Evolutionary conservation across 64 coral and sea anemone species (phyloP).

Genomic region (Cladopsammia gracilis): DNA sequence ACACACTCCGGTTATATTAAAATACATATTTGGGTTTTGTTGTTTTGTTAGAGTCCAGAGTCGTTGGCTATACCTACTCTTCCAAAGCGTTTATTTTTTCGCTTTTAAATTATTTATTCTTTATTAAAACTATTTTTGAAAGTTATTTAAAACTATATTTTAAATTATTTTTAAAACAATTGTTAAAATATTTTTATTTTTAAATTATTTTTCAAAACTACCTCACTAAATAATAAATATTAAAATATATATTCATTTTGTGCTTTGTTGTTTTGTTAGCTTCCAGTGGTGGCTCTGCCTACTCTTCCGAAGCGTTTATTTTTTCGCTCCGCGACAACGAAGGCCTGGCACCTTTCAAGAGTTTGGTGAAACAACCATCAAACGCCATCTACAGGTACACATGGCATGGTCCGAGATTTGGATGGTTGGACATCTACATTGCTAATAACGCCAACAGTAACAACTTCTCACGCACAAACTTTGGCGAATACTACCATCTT

Average conservation of each 20-base stretch:
- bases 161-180: too few relatives aligned
- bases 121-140: too few relatives aligned
- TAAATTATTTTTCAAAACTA: too few relatives aligned
- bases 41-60: too few relatives aligned
- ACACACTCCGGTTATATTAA: too few relatives aligned
- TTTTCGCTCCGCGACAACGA: neutral
- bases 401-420: neutral
- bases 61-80: neutral
- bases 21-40: too few relatives aligned
- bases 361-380: neutral
- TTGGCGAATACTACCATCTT: neutral
- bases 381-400: neutral
- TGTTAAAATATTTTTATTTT: too few relatives aligned
- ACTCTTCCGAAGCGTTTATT: neutral
- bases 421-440: neutral
- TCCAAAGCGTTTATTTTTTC: neutral
- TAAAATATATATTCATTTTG: too few relatives aligned
- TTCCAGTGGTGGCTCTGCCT: neutral
- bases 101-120: too few relatives aligned
- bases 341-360: neutral
- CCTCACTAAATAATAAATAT: too few relatives aligned
- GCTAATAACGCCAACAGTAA: neutral
- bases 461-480: neutral
- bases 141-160: too few relatives aligned
- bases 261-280: too few relatives aligned